These are phyloP conservation scores for Diplodus puntazzo DNA, from an alignment of 2,797 vertebrate genomes.

Conservation along the genomic window DNA sequence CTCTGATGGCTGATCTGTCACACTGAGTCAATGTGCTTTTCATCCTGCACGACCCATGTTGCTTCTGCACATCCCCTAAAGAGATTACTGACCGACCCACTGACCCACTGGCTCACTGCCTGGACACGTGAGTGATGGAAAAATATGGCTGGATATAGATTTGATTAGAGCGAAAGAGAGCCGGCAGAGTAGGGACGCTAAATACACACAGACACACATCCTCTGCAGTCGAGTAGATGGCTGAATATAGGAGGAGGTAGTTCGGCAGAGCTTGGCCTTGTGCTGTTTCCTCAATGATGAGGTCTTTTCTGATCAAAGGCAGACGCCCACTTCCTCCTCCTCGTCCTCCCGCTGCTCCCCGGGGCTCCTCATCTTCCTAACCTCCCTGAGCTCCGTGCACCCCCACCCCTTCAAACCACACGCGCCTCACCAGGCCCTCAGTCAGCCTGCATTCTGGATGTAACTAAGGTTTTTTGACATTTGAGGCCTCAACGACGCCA, in stretches of 20 bases:
- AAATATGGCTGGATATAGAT: slow-evolving; percentile 24
- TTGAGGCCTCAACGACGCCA: slow-evolving; percentile 24
- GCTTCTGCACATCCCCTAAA: slow-evolving; percentile 46
- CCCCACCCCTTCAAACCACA: slow-evolving; percentile 34
- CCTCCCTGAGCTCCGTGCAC: slow-evolving; percentile 14
- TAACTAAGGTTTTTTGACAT: slow-evolving; percentile 57
- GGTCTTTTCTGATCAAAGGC: slow-evolving; percentile 65
- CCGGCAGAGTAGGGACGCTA: neutral
- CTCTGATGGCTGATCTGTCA: slow-evolving; percentile 33
- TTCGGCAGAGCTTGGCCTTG: slow-evolving; percentile 24
- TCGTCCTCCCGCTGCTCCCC: slow-evolving; percentile 20
- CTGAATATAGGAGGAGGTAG: neutral
- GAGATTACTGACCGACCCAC: slow-evolving; percentile 65
- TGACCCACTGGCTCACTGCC: slow-evolving; percentile 53
- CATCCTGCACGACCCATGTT: slow-evolving; percentile 36
- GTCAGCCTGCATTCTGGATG: slow-evolving; percentile 24
- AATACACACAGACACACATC: neutral
- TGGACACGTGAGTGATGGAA: slow-evolving; percentile 1
- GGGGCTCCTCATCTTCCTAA: slow-evolving; percentile 10
- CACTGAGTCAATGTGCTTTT: slow-evolving; percentile 49
- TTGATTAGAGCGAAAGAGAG: slow-evolving; percentile 44
- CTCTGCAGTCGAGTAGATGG: slow-evolving; percentile 6
- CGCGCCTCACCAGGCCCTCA: neutral
- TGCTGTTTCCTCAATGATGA: slow-evolving; percentile 54
- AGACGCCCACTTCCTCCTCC: neutral